A percentile compares a stretch with the other conserved stretches of the same genome.
phyloP scores from a whole-genome alignment of 2,113 vertebrate species.

The Thermophis baileyi region DNA sequence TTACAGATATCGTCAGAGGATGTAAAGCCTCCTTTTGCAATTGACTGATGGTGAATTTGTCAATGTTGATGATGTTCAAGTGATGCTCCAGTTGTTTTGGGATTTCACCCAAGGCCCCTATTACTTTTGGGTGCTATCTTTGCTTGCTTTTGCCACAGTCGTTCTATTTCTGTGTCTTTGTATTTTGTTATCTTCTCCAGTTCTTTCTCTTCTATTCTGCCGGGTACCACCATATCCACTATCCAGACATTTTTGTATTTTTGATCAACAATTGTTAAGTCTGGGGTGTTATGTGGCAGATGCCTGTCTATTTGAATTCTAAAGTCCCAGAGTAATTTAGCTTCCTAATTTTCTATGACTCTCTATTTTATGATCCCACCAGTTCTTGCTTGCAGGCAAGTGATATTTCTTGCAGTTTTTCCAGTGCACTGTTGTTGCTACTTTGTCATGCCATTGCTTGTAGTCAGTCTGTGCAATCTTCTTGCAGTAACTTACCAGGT shows the following conservation, averaged over 20 bases:
- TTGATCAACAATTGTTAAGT: neutral
- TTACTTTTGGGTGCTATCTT: neutral
- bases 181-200: neutral
- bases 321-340: too few relatives aligned
- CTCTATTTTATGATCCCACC: too few relatives aligned
- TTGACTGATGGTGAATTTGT: neutral
- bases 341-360: too few relatives aligned
- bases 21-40: neutral
- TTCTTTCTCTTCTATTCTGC: neutral
- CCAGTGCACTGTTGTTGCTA: too few relatives aligned
- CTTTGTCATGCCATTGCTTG: too few relatives aligned
- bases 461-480: too few relatives aligned
- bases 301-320: too few relatives aligned
- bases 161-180: neutral
- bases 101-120: neutral
- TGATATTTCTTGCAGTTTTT: too few relatives aligned
- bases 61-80: neutral
- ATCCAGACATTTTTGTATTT: neutral
- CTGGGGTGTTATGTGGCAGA: neutral
- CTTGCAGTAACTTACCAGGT: too few relatives aligned
- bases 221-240: neutral
- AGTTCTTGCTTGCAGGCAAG: too few relatives aligned
- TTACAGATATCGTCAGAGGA: neutral
- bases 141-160: neutral
- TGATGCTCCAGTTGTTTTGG: neutral